Evolutionary conservation across 2,113 vertebrate species (phyloP).

Genomic region (Herpailurus yagouaroundi): DNA sequence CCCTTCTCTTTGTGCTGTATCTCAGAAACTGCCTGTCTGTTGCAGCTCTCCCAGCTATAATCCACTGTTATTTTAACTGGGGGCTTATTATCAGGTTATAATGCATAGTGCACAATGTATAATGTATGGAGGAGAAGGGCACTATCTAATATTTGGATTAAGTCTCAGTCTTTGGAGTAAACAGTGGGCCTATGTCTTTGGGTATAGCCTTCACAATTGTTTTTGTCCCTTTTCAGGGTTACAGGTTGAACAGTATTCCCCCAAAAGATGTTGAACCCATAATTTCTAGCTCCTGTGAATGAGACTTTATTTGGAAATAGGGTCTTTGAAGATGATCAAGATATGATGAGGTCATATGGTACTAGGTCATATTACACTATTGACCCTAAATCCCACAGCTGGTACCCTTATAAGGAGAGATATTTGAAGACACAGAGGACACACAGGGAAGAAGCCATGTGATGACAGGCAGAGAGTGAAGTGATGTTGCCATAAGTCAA

Average conservation of each 20-base stretch:
- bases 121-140: neutral
- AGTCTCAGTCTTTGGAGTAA: neutral
- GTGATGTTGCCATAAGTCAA: constrained; percentile 5
- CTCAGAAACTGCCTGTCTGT: neutral
- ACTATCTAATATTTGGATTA: neutral
- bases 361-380: neutral
- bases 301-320: constrained; percentile 31
- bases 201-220: neutral
- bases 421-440: constrained; percentile 16
- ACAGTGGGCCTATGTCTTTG: neutral
- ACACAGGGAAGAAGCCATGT: neutral
- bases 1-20: neutral
- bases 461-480: neutral
- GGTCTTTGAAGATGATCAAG: neutral
- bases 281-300: neutral
- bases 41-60: neutral
- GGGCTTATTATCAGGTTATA: neutral
- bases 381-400: neutral
- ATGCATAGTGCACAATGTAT: no score
- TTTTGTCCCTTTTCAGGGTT: neutral
- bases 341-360: neutral
- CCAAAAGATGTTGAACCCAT: neutral
- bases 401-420: constrained; percentile 18
- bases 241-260: neutral
- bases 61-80: neutral